These are phyloP conservation scores for Linyphia triangularis DNA, from an alignment of 2,888 invertebrate species.

Conservation along the genomic window DNA sequence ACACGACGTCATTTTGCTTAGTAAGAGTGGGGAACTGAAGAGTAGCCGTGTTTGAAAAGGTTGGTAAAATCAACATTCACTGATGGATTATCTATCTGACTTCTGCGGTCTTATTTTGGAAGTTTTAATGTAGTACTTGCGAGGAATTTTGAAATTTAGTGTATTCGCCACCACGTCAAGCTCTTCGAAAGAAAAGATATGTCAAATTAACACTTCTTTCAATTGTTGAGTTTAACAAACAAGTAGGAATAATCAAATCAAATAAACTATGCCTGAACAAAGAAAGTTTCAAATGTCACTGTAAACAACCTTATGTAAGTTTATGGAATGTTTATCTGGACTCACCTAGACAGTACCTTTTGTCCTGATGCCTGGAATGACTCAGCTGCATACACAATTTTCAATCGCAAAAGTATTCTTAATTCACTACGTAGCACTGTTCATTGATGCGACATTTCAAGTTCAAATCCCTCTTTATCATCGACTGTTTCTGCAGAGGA, in stretches of 20 bases:
- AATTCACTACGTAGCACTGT: constrained; percentile 1
- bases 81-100: neutral
- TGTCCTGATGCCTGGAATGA: neutral
- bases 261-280: too few relatives aligned
- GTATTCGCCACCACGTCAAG: neutral
- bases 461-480: constrained; percentile 47
- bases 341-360: neutral
- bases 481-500: constrained; percentile 46
- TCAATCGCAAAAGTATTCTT: neutral
- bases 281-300: too few relatives aligned
- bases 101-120: neutral
- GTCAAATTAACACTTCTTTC: too few relatives aligned
- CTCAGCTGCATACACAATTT: neutral
- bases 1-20: constrained; percentile 11
- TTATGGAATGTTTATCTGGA: neutral
- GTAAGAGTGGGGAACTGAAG: neutral
- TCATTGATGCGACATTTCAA: constrained; percentile 33
- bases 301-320: too few relatives aligned
- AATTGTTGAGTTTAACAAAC: too few relatives aligned
- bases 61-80: constrained; percentile 7
- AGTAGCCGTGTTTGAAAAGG: constrained; percentile 18
- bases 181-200: too few relatives aligned
- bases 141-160: neutral
- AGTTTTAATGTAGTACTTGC: neutral
- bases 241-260: too few relatives aligned